Evolutionary conservation across 1,140 invertebrate species (phyloP).

Genomic region (Zaprionus inermis): DNA sequence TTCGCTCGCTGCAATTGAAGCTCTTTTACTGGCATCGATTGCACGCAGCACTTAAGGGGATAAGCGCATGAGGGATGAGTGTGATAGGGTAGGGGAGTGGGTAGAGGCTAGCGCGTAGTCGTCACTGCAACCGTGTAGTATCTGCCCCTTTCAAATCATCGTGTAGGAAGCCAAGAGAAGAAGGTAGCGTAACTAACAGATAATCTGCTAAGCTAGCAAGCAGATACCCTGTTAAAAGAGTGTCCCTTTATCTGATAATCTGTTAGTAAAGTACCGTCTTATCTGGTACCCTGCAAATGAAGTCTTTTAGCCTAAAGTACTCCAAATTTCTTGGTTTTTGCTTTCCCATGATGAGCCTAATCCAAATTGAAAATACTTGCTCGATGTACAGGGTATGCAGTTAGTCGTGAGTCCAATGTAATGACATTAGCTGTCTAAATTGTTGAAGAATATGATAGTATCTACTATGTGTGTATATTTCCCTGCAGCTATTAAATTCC

Average conservation of each 20-base stretch:
- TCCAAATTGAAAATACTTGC: too few species aligned
- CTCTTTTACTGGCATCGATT: conserved; percentile 24
- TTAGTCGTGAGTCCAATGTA: too few species aligned
- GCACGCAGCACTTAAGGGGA: conserved; percentile 43
- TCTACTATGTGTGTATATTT: too few species aligned
- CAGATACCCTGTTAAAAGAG: too few species aligned
- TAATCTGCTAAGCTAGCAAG: neutral
- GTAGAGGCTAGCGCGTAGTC: neutral
- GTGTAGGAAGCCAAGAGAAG: neutral
- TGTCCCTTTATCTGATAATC: too few species aligned
- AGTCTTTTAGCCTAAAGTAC: too few species aligned
- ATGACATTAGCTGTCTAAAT: too few species aligned
- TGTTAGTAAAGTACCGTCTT: too few species aligned
- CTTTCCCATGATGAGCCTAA: too few species aligned
- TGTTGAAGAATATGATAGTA: neutral
- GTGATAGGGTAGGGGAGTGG: neutral
- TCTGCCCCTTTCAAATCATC: neutral
- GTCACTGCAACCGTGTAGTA: neutral
- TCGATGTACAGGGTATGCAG: neutral
- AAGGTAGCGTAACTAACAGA: neutral
- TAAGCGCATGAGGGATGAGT: neutral
- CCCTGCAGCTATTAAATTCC: too few species aligned
- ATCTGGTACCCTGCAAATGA: too few species aligned
- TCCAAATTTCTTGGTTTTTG: too few species aligned
- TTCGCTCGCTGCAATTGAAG: conserved; percentile 34